Percentiles rank a stretch among this genome's conserved stretches.
Conservation (phyloP, 1,140 invertebrate species). For the Drosophila ironensis region DNA sequence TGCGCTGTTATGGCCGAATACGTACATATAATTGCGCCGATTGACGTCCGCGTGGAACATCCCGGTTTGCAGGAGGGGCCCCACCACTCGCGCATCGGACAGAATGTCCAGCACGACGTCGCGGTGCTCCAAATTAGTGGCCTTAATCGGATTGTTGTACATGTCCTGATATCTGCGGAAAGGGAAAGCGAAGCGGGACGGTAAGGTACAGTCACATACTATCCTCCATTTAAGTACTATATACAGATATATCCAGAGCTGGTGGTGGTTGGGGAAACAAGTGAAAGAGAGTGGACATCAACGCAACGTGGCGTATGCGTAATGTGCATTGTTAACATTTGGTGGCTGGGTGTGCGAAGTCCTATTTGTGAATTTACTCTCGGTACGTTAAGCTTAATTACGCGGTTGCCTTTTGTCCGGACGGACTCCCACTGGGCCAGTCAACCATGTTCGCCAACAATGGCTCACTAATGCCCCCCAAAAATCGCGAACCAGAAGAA, state of each 20-base stretch:
- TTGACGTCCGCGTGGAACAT: slow-evolving; percentile 89
- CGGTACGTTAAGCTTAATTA: slow-evolving; percentile 47
- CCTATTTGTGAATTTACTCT: slow-evolving; percentile 38
- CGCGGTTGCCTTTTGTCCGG: slow-evolving; percentile 41
- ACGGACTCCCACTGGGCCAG: slow-evolving; percentile 10
- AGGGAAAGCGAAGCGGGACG: neutral
- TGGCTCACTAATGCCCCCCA: slow-evolving; percentile 23
- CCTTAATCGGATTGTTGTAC: slow-evolving; percentile 85
- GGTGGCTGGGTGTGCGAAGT: too few relatives aligned
- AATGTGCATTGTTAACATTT: slow-evolving; percentile 68
- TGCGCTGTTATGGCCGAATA: slow-evolving; percentile 91
- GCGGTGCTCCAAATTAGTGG: slow-evolving; percentile 86
- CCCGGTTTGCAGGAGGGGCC: slow-evolving; percentile 88
- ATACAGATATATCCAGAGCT: too few relatives aligned
- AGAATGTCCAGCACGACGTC: slow-evolving; percentile 93
- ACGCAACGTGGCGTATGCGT: slow-evolving; percentile 49
- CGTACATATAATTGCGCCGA: slow-evolving; percentile 92
- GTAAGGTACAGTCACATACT: too few relatives aligned
- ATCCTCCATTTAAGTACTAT: too few relatives aligned
- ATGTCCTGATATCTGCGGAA: slow-evolving; percentile 83
- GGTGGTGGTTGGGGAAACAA: neutral
- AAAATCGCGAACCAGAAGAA: slow-evolving; percentile 17
- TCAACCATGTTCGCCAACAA: slow-evolving; percentile 24
- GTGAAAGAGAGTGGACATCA: slow-evolving; percentile 20
- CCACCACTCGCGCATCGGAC: slow-evolving; percentile 91